Percentiles rank a stretch among this genome's conserved stretches.
Conservation (phyloP, 2,888 invertebrate genomes). For the Trisateles emortualis region DNA sequence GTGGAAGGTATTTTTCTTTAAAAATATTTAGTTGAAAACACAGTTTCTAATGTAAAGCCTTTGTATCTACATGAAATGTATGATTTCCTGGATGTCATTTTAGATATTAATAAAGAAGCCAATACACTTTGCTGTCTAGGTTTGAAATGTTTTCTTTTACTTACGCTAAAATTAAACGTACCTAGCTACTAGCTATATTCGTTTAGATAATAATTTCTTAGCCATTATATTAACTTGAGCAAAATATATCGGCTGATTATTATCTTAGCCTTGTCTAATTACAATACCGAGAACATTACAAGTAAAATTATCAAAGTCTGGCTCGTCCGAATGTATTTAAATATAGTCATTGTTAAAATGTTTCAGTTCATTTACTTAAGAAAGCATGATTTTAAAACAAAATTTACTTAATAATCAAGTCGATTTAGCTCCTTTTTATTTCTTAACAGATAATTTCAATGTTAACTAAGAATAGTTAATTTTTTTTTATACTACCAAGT, state of each 20-base stretch:
- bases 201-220: background rate
- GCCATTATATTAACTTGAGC: constrained; percentile 1
- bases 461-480: background rate
- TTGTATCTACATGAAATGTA: no score
- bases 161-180: no score
- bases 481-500: no score
- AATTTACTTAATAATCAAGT: background rate
- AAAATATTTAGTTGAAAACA: no score
- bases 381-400: constrained; percentile 16
- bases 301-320: constrained; percentile 34
- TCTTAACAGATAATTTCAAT: background rate
- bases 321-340: constrained; percentile 22
- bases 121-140: no score
- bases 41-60: no score
- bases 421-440: background rate
- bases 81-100: no score
- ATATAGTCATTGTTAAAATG: constrained; percentile 22
- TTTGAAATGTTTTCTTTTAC: no score
- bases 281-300: constrained; percentile 18
- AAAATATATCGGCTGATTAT: constrained; percentile 12
- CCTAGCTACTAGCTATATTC: no score
- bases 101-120: no score
- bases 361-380: constrained; percentile 16
- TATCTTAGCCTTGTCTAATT: constrained; percentile 18
- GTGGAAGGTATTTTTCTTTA: background rate